Evolutionary conservation across 2,113 vertebrate genomes (phyloP).

Genomic region (Phasianus colchicus): DNA sequence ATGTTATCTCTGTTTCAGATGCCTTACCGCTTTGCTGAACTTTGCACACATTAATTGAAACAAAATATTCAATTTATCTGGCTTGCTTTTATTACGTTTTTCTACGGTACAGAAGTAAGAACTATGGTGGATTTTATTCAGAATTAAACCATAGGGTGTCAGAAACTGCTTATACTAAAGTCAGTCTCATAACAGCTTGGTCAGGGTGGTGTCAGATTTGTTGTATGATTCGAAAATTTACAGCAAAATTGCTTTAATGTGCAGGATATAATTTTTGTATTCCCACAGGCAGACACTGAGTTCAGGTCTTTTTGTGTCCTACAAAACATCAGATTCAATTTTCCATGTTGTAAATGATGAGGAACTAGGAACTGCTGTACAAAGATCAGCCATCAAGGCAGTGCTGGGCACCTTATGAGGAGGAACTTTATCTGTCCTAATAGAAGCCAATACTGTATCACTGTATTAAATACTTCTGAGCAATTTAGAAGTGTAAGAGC

Average conservation of each 20-base stretch:
- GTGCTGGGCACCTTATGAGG: background rate
- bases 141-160: background rate
- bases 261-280: background rate
- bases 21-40: background rate
- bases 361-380: background rate
- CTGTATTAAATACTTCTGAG: background rate
- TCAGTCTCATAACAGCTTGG: background rate
- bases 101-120: background rate
- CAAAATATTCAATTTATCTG: background rate
- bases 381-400: background rate
- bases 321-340: background rate
- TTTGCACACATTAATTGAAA: background rate
- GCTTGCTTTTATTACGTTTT: background rate
- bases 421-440: background rate
- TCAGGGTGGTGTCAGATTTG: background rate
- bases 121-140: background rate
- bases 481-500: background rate
- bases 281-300: accelerated
- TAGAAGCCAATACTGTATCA: background rate
- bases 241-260: background rate
- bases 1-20: background rate
- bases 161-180: background rate
- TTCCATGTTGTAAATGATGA: background rate
- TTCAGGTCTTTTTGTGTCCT: background rate
- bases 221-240: background rate